A percentile compares a stretch with the other conserved stretches of the same genome.
Evolutionary conservation across 2,888 invertebrate genomes (phyloP).

Genomic region (Fissipunctia ypsillon): DNA sequence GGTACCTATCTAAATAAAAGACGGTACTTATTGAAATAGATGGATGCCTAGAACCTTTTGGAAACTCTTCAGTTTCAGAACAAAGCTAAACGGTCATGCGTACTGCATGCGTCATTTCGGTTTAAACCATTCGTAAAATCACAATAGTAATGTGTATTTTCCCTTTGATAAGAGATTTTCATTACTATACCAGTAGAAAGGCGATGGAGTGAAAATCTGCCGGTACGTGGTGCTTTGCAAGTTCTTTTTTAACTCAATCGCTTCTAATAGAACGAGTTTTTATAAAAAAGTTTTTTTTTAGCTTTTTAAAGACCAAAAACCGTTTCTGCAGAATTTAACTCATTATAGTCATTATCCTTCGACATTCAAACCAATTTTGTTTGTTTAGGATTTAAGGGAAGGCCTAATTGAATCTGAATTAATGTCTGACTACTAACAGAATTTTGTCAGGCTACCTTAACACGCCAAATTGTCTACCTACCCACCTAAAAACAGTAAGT

Average conservation of each 20-base stretch:
- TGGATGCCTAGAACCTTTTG: not conserved
- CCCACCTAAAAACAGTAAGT: not conserved
- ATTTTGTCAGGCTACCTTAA: not conserved
- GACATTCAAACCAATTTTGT: not conserved
- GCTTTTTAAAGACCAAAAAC: too few relatives aligned
- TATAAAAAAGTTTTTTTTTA: too few relatives aligned
- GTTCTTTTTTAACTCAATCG: too few relatives aligned
- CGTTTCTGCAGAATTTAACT: too few relatives aligned
- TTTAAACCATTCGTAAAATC: not conserved
- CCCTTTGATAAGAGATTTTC: not conserved
- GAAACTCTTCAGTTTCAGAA: not conserved
- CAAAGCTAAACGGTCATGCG: not conserved
- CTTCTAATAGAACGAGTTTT: too few relatives aligned
- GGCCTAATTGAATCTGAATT: not conserved
- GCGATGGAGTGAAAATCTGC: not conserved
- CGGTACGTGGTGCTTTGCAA: too few relatives aligned
- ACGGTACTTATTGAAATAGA: not conserved
- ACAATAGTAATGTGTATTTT: not conserved
- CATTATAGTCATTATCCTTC: too few relatives aligned
- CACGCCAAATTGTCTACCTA: conserved; percentile 6
- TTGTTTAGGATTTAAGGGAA: not conserved
- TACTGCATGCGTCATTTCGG: not conserved
- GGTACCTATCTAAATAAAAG: conserved; percentile 1
- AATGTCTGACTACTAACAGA: not conserved
- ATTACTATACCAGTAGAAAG: too few relatives aligned